Percentiles rank a stretch among this genome's conserved stretches.
Evolutionary conservation across 2,113 vertebrate species (phyloP).

Genomic region (Carassius gibelio): DNA sequence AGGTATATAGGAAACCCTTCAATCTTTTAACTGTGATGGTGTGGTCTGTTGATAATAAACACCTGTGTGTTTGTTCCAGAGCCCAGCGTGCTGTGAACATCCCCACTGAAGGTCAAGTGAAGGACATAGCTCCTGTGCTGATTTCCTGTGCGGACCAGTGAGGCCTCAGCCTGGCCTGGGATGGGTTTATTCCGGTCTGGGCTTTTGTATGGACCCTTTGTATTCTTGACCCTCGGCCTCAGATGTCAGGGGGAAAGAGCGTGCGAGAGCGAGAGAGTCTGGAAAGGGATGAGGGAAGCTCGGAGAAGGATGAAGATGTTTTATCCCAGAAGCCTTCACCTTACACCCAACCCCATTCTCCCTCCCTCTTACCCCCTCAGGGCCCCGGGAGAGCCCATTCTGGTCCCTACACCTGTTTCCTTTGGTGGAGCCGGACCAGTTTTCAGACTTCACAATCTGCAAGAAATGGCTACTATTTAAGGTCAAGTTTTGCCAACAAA

Average conservation of each 20-base stretch:
- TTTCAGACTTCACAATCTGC: conserved; percentile 61
- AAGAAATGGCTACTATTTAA: conserved; percentile 65
- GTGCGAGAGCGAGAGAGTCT: conserved; percentile 39
- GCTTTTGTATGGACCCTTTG: conserved; percentile 72
- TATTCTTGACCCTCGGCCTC: conserved; percentile 80
- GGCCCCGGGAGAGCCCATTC: conserved; percentile 61
- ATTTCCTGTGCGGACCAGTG: conserved; percentile 99
- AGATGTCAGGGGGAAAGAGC: conserved; percentile 59
- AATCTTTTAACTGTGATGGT: too few species aligned
- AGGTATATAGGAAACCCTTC: conserved; percentile 72
- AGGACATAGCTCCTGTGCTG: conserved; percentile 93
- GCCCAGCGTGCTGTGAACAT: conserved; percentile 85
- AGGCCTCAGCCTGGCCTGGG: conserved; percentile 71
- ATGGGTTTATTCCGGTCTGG: neutral
- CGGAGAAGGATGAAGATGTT: conserved; percentile 24
- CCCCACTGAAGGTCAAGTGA: conserved; percentile 88
- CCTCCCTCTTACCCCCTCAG: conserved; percentile 44
- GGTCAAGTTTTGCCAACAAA: conserved; percentile 67
- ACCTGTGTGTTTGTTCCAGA: conserved; percentile 75
- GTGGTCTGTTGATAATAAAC: neutral
- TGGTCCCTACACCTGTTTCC: conserved; percentile 64
- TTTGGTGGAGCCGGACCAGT: conserved; percentile 58
- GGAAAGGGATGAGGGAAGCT: conserved; percentile 13
- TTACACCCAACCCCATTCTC: conserved; percentile 2
- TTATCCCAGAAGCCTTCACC: conserved; percentile 31